Base-by-base conservation (phyloP, 2,888 invertebrate species). In the Fissipunctia ypsillon region DNA sequence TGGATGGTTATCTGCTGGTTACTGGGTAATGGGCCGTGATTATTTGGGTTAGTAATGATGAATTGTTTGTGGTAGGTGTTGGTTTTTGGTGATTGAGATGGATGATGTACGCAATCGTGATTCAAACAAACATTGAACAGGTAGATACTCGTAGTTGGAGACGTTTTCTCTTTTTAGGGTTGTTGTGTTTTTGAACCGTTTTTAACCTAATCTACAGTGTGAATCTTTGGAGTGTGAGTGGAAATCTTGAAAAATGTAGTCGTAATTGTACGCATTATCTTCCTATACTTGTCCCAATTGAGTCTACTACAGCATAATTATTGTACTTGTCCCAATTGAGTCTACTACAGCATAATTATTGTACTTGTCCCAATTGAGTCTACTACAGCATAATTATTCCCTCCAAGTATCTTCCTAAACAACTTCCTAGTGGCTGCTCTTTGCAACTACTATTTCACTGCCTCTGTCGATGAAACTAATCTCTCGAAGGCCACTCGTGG, bases 21-120 rank as follows among this genome's bases (percentile, higher is more conserved):
- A 50, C 69, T 68, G 80, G 82, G 78, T 85, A 85, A 85, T 85
- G 84, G 82, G 78, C 82, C 82, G 82, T 76, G 67, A 61, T 67
- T 66, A 84, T 86, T 75, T 76, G 68, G 84, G 80, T 73, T 69
- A 75, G 71, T 74, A 63, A 67, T 66, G 67, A 86, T 84, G 68
- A 81, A 79, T 84, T 78, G 78, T 69, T 61, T 50, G 59, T 50
- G 45, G 69, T 54, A 12, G 19, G 12, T 41, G 43, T 67, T 43
- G 10, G 31, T 35, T 60, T 68, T 48, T 52, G 7, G 50, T 67
- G 52, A 59, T 70, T 70, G 63, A 76, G 74, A 60, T 48, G 57
- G 57, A 22, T 48, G 48, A 38, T 41, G 45, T 56, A 60, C 9
- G 70, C 54, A 70, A 70, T 70, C 41, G 4, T 54, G 4, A 16